Evolutionary conservation across 2,888 invertebrate genomes (phyloP).

Genomic region (Cacoxenus indagator): DNA sequence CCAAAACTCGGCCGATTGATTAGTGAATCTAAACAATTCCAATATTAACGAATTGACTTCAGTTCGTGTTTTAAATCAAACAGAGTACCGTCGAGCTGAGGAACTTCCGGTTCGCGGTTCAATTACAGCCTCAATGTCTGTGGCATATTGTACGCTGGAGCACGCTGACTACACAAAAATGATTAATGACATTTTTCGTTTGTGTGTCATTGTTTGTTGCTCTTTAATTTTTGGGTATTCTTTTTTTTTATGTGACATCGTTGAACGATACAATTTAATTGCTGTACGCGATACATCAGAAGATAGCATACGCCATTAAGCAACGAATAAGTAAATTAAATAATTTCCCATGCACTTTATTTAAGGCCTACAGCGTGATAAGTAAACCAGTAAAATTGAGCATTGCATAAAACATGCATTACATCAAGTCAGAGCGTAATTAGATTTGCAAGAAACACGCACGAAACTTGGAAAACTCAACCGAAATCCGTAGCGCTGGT

Average conservation of each 20-base stretch:
- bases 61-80: no score
- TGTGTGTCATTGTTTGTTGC: slow-evolving; percentile 11
- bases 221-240: slow-evolving; percentile 23
- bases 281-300: slow-evolving; percentile 55
- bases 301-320: slow-evolving; percentile 44
- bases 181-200: slow-evolving; percentile 2
- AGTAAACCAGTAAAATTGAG: no score
- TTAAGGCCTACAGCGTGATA: no score
- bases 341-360: neutral
- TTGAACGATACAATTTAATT: slow-evolving; percentile 57
- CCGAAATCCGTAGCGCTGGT: neutral
- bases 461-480: neutral
- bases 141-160: slow-evolving; percentile 4
- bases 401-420: neutral
- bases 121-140: no score
- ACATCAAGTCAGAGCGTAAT: neutral
- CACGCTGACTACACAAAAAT: neutral
- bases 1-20: no score
- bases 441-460: slow-evolving; percentile 14
- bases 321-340: slow-evolving; percentile 2
- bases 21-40: no score
- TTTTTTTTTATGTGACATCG: slow-evolving; percentile 40
- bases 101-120: no score
- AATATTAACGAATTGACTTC: no score
- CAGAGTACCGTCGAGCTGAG: no score